phyloP scores from a whole-genome alignment of 1,140 invertebrate species.

The Heliconius congener region DNA sequence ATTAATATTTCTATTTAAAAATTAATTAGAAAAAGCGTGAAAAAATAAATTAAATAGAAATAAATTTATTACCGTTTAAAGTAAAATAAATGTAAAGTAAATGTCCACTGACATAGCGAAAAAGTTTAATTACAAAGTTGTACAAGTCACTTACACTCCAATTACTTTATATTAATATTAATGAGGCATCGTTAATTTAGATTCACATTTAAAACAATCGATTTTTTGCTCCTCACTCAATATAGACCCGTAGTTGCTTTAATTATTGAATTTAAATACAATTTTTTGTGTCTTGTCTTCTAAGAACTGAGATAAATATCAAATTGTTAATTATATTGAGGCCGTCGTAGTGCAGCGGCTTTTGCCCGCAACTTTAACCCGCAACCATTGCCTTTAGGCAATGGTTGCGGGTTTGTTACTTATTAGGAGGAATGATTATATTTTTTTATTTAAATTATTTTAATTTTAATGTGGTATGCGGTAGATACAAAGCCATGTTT shows the following conservation, averaged over 20 bases:
- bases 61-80: neutral
- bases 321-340: neutral
- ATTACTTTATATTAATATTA: slow-evolving; percentile 36
- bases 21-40: neutral
- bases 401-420: neutral
- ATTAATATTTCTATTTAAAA: neutral
- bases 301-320: slow-evolving; percentile 9
- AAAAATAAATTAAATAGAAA: neutral
- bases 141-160: slow-evolving; percentile 22
- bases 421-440: neutral
- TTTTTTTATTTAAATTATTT: too few species aligned
- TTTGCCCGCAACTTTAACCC: too few species aligned
- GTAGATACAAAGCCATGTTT: too few species aligned
- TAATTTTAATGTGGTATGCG: too few species aligned
- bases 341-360: neutral
- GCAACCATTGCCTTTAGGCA: neutral
- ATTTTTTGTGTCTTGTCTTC: neutral
- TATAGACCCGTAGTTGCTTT: slow-evolving; percentile 2
- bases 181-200: slow-evolving; percentile 25
- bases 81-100: neutral
- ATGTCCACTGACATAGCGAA: neutral
- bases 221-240: slow-evolving; percentile 27
- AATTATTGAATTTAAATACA: neutral
- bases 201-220: slow-evolving; percentile 21
- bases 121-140: slow-evolving; percentile 25